Evolutionary conservation across 2,888 invertebrate species (phyloP).

Genomic region (Masnerella sp.): DNA sequence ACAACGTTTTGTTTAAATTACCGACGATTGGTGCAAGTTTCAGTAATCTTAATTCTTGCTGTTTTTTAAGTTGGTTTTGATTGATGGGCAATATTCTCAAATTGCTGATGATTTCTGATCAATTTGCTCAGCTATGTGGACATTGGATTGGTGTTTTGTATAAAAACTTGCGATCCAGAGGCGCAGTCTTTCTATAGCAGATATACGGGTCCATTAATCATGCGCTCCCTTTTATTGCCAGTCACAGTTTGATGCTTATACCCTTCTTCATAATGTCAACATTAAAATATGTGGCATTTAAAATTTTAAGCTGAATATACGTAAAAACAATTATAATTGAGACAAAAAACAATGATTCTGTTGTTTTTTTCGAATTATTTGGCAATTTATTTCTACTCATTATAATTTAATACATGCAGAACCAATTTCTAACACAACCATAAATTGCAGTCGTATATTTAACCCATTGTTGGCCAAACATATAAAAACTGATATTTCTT

Average conservation of each 20-base stretch:
- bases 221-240: neutral
- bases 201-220: constrained; percentile 8
- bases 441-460: too few relatives aligned
- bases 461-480: too few relatives aligned
- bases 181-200: neutral
- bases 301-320: neutral
- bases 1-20: constrained; percentile 4
- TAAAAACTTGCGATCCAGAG: neutral
- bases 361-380: too few relatives aligned
- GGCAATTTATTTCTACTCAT: too few relatives aligned
- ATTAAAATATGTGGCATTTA: neutral
- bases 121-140: neutral
- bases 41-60: neutral
- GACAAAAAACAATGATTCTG: too few relatives aligned
- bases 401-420: too few relatives aligned
- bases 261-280: neutral
- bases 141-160: neutral
- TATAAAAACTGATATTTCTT: too few relatives aligned
- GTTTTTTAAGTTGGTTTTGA: neutral
- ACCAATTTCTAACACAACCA: too few relatives aligned
- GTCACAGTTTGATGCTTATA: constrained; percentile 1
- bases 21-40: neutral
- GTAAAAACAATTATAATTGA: neutral
- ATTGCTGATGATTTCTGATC: too few relatives aligned
- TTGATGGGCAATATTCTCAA: neutral